A percentile compares a stretch with the other conserved stretches of the same genome.
Evolutionary conservation across 2,888 invertebrate species (phyloP).

Genomic region (Zhengitettix transpicula): DNA sequence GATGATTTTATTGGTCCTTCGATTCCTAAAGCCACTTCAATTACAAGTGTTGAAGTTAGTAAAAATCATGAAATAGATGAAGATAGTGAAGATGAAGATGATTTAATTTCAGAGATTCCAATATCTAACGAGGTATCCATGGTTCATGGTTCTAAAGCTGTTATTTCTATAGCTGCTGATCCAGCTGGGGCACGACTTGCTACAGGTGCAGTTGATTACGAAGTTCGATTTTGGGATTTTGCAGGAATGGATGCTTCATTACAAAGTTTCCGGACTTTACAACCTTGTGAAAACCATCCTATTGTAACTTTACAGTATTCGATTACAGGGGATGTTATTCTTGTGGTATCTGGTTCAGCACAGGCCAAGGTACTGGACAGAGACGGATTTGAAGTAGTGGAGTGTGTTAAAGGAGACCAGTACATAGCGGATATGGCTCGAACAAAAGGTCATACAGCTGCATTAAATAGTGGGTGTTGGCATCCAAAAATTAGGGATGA

Average conservation of each 20-base stretch:
- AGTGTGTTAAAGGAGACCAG: constrained; percentile 89
- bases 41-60: constrained; percentile 16
- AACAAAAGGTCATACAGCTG: constrained; percentile 89
- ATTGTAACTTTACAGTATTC: constrained; percentile 84
- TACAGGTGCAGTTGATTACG: constrained; percentile 89
- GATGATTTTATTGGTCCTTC: constrained; percentile 45
- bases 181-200: constrained; percentile 83
- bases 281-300: constrained; percentile 88
- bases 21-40: constrained; percentile 25
- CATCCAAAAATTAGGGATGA: constrained; percentile 82
- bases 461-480: constrained; percentile 82
- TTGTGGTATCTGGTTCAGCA: constrained; percentile 82
- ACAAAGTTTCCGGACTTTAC: constrained; percentile 80
- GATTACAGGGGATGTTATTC: constrained; percentile 79
- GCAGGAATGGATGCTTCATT: constrained; percentile 92
- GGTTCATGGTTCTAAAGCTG: constrained; percentile 78
- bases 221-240: constrained; percentile 96
- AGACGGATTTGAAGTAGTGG: constrained; percentile 84
- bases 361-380: constrained; percentile 88
- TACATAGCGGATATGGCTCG: constrained; percentile 87
- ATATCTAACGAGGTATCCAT: constrained; percentile 63
- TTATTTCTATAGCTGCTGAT: constrained; percentile 80
- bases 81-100: constrained; percentile 15
- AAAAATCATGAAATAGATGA: constrained; percentile 24
- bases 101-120: constrained; percentile 36